Evolutionary conservation across 1,140 invertebrate species (phyloP), one percentile per base, ranked within the genome.

Genomic region (Aleiodes sp.): DNA sequence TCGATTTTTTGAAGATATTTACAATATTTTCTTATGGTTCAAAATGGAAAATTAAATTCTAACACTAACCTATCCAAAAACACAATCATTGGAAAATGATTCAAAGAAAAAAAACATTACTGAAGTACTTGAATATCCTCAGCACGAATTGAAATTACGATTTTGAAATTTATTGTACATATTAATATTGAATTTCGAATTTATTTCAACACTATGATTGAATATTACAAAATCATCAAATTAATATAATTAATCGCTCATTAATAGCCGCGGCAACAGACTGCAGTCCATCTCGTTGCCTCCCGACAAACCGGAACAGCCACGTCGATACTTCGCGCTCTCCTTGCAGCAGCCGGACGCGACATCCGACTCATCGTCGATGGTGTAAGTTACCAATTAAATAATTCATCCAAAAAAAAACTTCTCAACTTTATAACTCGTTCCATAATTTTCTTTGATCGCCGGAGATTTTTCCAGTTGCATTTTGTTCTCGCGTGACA

Each of bases 201-300:
- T n/a, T n/a, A n/a, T n/a, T n/a, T n/a, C n/a, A n/a, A n/a, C 4
- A 33, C 7, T 33, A 33, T 33, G 1, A 8, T 8, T 4, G 4
- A 33, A 33, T 7, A 33, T 8, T 33, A 33, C 7, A 65, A 16
- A 56, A 43, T 59, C 9, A 31, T 68, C 0, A 12, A 21, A 66
- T 29, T 46, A n/a, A 12, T 33, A 4, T 56, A 9, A 57, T 69
- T 43, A n/a, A n/a, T n/a, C n/a, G n/a, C 2, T 65, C 52, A 26
- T 64, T 21, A 60, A 72, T 73, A 94, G 92, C 89, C 91, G 72
- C 90, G 89, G 56, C 90, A 95, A 79, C 96, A 98, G 82, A 94
- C 95, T 2, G 94, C 96, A 8, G 91, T 98, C 4, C 96, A 98
- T 86, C 86, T 98, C 81, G 94, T 97, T 29, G 94, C 95, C 59